Evolutionary conservation across 2,113 vertebrate species (phyloP).

Genomic region (Coregonus clupeaformis): DNA sequence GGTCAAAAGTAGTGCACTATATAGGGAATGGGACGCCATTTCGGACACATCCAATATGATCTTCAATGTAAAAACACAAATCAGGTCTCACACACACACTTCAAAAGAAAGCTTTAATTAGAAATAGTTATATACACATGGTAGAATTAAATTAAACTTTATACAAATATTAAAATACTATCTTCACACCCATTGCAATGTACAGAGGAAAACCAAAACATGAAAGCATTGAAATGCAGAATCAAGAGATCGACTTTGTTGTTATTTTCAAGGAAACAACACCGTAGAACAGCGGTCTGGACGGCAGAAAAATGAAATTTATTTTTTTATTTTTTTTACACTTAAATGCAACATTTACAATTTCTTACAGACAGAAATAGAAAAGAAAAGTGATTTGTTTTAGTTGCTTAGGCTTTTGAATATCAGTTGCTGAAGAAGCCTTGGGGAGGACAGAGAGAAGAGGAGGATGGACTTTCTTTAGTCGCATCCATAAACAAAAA

Average conservation of each 20-base stretch:
- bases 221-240: conserved; percentile 75
- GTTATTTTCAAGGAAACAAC: conserved; percentile 53
- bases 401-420: conserved; percentile 51
- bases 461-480: conserved; percentile 56
- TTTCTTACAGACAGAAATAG: conserved; percentile 53
- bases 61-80: conserved; percentile 36
- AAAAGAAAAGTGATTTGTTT: conserved; percentile 53
- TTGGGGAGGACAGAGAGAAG: conserved; percentile 40
- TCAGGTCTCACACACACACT: conserved; percentile 62
- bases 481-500: conserved; percentile 55
- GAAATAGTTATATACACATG: conserved; percentile 99
- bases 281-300: conserved; percentile 73
- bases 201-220: conserved; percentile 83
- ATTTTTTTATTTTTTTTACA: conserved; percentile 14
- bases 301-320: conserved; percentile 19
- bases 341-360: conserved; percentile 11
- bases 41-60: no score
- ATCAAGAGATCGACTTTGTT: conserved; percentile 39
- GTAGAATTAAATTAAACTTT: conserved; percentile 99
- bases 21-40: neutral
- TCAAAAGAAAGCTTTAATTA: conserved; percentile 98
- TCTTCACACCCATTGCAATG: conserved; percentile 97
- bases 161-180: conserved; percentile 99
- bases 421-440: conserved; percentile 57
- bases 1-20: no score